phyloP scores from a whole-genome alignment of 2,113 vertebrate species.

The Platanista minor region DNA sequence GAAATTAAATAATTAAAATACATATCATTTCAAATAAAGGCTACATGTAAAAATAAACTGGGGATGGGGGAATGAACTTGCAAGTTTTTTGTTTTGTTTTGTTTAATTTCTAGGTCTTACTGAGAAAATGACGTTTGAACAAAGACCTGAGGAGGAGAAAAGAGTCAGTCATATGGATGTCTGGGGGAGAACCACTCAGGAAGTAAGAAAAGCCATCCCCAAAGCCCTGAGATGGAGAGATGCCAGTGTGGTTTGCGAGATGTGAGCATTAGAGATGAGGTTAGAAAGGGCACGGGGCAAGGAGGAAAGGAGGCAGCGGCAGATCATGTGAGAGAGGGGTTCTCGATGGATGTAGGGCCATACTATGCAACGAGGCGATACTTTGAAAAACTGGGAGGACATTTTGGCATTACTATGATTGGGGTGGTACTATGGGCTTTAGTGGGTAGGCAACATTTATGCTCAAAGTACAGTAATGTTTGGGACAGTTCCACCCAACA shows the following conservation, averaged over 20 bases:
- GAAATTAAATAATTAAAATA: constrained; percentile 13
- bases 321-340: background rate
- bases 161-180: background rate
- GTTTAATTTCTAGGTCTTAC: background rate
- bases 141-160: background rate
- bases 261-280: background rate
- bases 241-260: background rate
- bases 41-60: constrained; percentile 12
- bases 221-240: background rate
- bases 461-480: background rate
- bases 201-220: background rate
- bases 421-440: background rate
- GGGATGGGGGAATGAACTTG: background rate
- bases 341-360: background rate
- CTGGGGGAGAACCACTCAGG: background rate
- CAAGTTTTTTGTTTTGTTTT: background rate
- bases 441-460: background rate
- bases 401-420: background rate
- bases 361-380: background rate
- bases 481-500: background rate
- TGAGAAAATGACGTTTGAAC: constrained; percentile 3
- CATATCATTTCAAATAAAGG: background rate
- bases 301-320: background rate
- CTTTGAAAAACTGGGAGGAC: background rate
- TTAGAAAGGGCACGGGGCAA: background rate